A percentile compares a stretch with the other conserved stretches of the same genome.
Evolutionary conservation across 2,113 vertebrate species (phyloP).

Genomic region (Fulica atra): DNA sequence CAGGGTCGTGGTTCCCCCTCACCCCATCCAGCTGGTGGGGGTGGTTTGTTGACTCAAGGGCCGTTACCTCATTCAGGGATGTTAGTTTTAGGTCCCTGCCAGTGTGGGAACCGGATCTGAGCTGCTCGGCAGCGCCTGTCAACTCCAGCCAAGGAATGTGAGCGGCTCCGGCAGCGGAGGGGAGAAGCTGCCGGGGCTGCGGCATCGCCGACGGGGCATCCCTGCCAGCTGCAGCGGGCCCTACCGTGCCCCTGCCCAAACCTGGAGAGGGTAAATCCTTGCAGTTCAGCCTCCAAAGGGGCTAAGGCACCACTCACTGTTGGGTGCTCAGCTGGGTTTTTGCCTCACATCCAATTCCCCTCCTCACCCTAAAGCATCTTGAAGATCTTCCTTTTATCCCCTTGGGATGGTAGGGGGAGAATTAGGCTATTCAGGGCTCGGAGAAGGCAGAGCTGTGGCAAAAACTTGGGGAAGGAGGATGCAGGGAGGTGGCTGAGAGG

Average conservation of each 20-base stretch:
- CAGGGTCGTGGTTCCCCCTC: neutral
- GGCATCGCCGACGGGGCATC: neutral
- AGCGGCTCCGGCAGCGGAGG: neutral
- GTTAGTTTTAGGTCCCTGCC: constrained; percentile 65
- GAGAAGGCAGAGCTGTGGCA: neutral
- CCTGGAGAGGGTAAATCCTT: neutral
- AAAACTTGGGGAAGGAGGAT: neutral
- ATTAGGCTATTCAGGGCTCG: neutral
- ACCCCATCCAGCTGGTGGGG: neutral
- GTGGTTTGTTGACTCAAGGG: constrained; percentile 57
- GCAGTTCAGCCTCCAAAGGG: too few relatives aligned
- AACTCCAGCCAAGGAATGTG: constrained; percentile 52
- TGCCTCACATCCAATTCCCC: neutral
- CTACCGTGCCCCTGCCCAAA: neutral
- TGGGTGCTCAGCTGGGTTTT: neutral
- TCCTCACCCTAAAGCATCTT: neutral
- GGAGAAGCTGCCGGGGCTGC: neutral
- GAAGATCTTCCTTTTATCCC: rapidly evolving
- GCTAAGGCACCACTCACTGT: neutral
- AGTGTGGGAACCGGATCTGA: constrained; percentile 69
- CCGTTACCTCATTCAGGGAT: constrained; percentile 65
- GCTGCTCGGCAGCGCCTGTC: constrained; percentile 45
- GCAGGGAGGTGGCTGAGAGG: neutral
- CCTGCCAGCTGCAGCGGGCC: neutral
- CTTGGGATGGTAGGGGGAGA: rapidly evolving